Evolutionary conservation across 2,888 invertebrate genomes (phyloP), one percentile per base, ranked within the genome.

Genomic region (Microctonus aethiopoides): DNA sequence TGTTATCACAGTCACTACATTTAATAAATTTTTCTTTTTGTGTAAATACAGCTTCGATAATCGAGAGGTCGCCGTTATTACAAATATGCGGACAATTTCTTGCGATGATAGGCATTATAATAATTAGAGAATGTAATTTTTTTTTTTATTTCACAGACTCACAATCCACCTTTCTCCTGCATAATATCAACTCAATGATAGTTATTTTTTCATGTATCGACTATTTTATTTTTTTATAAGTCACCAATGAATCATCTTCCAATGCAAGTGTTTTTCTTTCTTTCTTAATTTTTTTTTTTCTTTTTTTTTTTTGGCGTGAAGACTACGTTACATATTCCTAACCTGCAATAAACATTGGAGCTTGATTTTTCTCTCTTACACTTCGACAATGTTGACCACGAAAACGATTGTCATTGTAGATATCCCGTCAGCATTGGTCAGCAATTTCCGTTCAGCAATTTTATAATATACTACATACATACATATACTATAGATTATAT

Each of bases 1-100:
- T 87, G 75, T 90, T 91, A 46, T 91, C 90, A 80, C 95, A 96
- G 79, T 92, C 92, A 72, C 90, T 89, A 87, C 95, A 96, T 82
- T 83, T 85, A 11, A 70, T 73, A 64, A 81, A 84, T 67, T 76
- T 81, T 24, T 82, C 84, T 41, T 81, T 82, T 32, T 81, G 80
- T 2, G 77, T 72, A 5, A 82, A 75, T 13, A 83, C 79, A n/a
- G 80, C 74, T 71, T 84, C 84, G 65, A 84, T 80, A 59, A 82
- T 78, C 22, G 79, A 73, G 51, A 85, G 76, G 75, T 85, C 84
- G 54, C 81, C 80, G 67, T 80, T 81, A 67, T 79, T 81, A 67
- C 76, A 80, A 68, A 84, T 75, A 71, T 86, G 85, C 32, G 82
- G 81, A 74, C 86, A 86, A 61, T 85, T 84, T 68, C 79, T 80